Base-by-base conservation (phyloP, 2,888 invertebrate genomes). In the Epinotia demarniana region DNA sequence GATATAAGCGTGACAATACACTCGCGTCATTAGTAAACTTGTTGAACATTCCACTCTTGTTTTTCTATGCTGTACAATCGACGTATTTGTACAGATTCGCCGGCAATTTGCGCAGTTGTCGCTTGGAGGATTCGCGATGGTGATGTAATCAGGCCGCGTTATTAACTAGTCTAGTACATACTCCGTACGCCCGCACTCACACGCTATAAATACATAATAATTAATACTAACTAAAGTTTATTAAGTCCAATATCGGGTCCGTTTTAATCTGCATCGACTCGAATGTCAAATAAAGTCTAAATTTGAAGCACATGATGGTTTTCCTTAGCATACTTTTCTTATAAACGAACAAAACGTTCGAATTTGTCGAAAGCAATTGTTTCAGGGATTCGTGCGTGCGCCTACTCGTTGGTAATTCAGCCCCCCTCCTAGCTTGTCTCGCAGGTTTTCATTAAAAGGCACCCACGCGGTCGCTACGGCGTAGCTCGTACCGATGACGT, bases 61-160 rank as follows among this genome's bases (percentile, higher is more conserved):
- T 89, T 87, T 89, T 88, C 87, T 84, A 83, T 79, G 76, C 70
- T 70, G 78, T 79, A 85, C 81, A 85, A 88, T 86, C 85, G 84
- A 86, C 77, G 78, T 92, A 86, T 92, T 93, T 92, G 85, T 86
- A 88, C 90, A 92, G 90, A 89, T 91, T 91, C 89, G 82, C 80
- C 80, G 80, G 85, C 83, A 85, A 88, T 89, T 86, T 92, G 90
- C 94, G 92, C 91, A 92, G 90, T 91, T 87, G 85, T 81, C 79
- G 72, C 69, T 78, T 75, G 72, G 76, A 78, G 79, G 77, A 83
- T 84, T 84, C 80, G 85, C 81, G 79, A 80, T 76, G 81, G 83
- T 91, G 87, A 89, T 90, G 90, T 89, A 91, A 92, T 87, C 84
- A 78, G 72, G 77, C 68, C 78, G 55, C 62, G 72, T 69, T 76